Evolutionary conservation across 2,797 vertebrate genomes (phyloP).

Genomic region (Hippocampus kuda): DNA sequence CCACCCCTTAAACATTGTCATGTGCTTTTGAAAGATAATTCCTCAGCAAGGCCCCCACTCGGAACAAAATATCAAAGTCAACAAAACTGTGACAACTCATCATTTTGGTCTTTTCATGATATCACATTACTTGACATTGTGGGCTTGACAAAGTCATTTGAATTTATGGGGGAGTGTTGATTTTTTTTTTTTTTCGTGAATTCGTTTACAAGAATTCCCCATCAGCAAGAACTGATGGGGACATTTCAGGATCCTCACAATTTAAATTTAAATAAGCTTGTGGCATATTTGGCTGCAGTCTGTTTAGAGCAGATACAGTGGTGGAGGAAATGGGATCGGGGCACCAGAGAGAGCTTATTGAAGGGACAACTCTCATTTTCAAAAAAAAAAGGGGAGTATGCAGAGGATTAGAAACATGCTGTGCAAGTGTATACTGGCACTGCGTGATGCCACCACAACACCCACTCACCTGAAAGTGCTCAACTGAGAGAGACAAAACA

Average conservation of each 20-base stretch:
- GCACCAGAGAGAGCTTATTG: conserved; percentile 39
- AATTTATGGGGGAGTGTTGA: not conserved
- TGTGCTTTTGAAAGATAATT: conserved; percentile 9
- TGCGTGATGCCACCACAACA: not conserved
- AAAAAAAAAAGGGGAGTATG: conserved; percentile 34
- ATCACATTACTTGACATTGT: conserved; percentile 2
- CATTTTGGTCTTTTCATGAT: not conserved
- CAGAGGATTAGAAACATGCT: conserved; percentile 31
- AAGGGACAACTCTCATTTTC: conserved; percentile 40
- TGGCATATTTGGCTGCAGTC: conserved; percentile 29
- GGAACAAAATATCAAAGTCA: not conserved
- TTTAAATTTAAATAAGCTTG: conserved; percentile 35
- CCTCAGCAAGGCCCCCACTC: conserved; percentile 1
- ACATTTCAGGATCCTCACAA: conserved; percentile 5
- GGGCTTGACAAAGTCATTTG: conserved; percentile 15
- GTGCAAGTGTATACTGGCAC: conserved; percentile 10
- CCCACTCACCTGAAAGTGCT: conserved; percentile 2
- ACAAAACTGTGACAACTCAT: conserved; percentile 2
- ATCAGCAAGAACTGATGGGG: conserved; percentile 19
- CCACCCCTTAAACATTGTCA: not conserved
- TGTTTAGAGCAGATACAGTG: conserved; percentile 29
- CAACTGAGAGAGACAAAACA: not conserved
- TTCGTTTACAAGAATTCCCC: conserved; percentile 22
- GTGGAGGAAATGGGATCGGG: conserved; percentile 22
- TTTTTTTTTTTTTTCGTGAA: conserved; percentile 4